These are phyloP conservation scores for Pedionomus torquatus DNA, from an alignment of 2,113 vertebrate genomes.

Conservation along the genomic window DNA sequence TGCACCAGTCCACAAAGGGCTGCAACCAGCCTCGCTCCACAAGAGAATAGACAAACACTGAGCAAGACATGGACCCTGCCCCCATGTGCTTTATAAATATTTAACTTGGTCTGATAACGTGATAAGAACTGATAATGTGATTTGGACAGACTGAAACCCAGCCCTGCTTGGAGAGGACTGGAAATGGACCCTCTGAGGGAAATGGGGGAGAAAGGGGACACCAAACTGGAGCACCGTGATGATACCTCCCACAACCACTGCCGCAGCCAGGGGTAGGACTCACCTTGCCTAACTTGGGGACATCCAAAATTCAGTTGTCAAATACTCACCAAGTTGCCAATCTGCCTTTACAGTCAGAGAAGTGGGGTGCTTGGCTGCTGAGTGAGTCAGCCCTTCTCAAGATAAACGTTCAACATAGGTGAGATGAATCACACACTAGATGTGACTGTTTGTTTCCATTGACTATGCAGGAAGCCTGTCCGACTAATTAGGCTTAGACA, in stretches of 20 bases:
- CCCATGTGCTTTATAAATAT: slow-evolving; percentile 57
- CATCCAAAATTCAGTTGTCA: not conserved
- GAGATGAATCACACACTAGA: slow-evolving; percentile 6
- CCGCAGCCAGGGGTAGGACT: not conserved
- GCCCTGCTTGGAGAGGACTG: not conserved
- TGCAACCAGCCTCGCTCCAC: not conserved
- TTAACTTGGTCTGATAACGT: slow-evolving; percentile 38
- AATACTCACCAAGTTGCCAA: not conserved
- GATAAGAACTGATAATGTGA: slow-evolving; percentile 3
- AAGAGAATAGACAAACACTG: not conserved
- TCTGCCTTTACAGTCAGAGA: not conserved
- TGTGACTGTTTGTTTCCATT: slow-evolving; percentile 50
- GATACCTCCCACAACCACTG: not conserved
- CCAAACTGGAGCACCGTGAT: not conserved
- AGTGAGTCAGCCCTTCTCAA: slow-evolving; percentile 50
- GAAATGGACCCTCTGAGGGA: not conserved
- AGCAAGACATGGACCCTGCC: slow-evolving; percentile 21
- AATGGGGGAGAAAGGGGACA: not conserved
- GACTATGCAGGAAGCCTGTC: not conserved
- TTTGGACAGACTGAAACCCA: not conserved
- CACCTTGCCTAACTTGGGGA: not conserved
- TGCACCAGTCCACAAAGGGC: not conserved
- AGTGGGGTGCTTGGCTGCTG: not conserved
- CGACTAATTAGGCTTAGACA: slow-evolving; percentile 12
- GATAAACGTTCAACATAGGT: slow-evolving; percentile 41